Conservation (phyloP, 2,113 vertebrate species). For the Podocnemis expansa region DNA sequence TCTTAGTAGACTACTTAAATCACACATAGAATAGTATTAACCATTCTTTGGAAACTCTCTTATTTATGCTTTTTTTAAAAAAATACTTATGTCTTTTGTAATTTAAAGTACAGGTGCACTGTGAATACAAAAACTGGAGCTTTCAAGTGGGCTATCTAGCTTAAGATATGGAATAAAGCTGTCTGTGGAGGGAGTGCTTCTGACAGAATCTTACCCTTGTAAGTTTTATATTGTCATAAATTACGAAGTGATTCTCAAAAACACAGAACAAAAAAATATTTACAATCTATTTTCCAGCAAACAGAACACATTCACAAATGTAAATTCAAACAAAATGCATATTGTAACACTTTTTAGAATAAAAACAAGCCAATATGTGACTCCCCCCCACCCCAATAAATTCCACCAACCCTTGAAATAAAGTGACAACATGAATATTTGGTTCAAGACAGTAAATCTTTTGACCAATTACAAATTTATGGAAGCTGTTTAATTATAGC, state of each 20-base stretch:
- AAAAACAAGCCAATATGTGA: background rate
- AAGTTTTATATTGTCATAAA: constrained; percentile 20
- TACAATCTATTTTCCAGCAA: background rate
- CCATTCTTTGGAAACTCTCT: background rate
- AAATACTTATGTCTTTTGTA: no score
- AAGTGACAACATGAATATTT: background rate
- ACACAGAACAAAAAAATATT: background rate
- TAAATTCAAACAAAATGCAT: background rate
- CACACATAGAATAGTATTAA: background rate
- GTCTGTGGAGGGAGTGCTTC: constrained; percentile 7
- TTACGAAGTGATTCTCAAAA: background rate
- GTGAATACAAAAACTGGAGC: background rate
- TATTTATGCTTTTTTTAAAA: background rate
- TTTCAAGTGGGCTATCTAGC: background rate
- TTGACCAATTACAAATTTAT: background rate
- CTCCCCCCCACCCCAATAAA: background rate
- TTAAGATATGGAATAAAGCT: rapidly evolving
- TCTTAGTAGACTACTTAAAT: background rate
- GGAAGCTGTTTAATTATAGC: background rate
- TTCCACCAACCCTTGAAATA: background rate
- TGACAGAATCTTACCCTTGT: background rate
- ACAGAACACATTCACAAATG: background rate
- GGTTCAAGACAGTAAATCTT: background rate
- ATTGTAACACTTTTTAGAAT: background rate
- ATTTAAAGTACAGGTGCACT: no score